Evolutionary conservation across 1,140 invertebrate species (phyloP).

Genomic region (Anoplolepis gracilipes): DNA sequence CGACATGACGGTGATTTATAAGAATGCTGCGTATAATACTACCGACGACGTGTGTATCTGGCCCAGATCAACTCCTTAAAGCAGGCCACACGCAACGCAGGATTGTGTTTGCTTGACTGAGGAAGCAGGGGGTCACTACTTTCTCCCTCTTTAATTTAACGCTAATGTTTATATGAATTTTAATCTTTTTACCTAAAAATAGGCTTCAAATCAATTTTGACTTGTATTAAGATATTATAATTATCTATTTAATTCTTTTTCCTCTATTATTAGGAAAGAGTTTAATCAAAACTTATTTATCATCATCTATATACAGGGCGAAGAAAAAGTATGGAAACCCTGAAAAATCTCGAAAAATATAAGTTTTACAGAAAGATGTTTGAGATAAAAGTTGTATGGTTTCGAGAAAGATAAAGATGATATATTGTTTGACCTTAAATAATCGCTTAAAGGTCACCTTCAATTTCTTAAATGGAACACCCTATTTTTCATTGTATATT

Average conservation of each 20-base stretch:
- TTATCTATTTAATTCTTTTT: neutral
- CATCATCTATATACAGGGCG: too few species aligned
- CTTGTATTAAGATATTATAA: neutral
- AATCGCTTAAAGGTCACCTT: too few species aligned
- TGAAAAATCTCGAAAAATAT: too few species aligned
- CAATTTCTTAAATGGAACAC: too few species aligned
- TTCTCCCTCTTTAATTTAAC: neutral
- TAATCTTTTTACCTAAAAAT: neutral
- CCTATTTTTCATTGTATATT: too few species aligned
- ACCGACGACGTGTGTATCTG: conserved; percentile 76
- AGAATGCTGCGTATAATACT: conserved; percentile 74
- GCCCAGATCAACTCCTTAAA: conserved; percentile 80
- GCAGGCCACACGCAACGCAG: conserved; percentile 79
- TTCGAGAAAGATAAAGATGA: too few species aligned
- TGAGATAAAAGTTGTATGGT: too few species aligned
- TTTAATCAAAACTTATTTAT: neutral
- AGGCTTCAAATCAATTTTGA: neutral
- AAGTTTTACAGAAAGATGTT: too few species aligned
- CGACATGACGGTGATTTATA: conserved; percentile 67
- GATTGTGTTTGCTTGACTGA: conserved; percentile 44
- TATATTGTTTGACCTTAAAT: too few species aligned
- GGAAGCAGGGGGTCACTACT: neutral
- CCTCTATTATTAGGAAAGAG: neutral
- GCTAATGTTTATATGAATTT: neutral
- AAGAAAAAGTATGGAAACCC: too few species aligned